phyloP scores from a whole-genome alignment of 2,113 vertebrate species.

The Bambusicola thoracicus region DNA sequence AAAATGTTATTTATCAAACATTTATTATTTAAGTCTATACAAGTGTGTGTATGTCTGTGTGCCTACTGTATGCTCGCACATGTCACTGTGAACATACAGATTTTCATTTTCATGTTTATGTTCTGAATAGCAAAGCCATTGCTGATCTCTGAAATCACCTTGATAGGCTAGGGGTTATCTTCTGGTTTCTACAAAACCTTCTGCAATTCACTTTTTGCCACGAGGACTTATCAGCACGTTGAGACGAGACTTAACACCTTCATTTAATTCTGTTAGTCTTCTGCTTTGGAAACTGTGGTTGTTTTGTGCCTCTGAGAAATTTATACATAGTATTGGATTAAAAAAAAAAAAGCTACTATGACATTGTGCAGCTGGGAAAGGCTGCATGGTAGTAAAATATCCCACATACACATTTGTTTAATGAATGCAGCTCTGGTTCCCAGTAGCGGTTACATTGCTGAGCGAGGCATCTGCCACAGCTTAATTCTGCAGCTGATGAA shows the following conservation, averaged over 20 bases:
- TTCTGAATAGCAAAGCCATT: not conserved
- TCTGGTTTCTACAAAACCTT: not conserved
- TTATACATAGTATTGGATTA: not conserved
- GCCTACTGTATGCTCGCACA: not conserved
- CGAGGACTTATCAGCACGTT: not conserved
- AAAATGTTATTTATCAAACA: too few relatives aligned
- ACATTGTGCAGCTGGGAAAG: not conserved
- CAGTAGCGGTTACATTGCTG: not conserved
- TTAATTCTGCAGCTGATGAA: not conserved
- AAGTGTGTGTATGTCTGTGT: not conserved
- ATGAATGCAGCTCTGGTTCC: not conserved
- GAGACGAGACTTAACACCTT: not conserved
- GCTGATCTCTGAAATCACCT: not conserved
- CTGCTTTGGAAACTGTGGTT: not conserved
- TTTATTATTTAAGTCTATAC: too few relatives aligned
- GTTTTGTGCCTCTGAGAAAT: slow-evolving; percentile 4
- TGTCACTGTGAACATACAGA: not conserved
- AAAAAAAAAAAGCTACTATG: not conserved
- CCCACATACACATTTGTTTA: not conserved
- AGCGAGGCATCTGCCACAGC: not conserved
- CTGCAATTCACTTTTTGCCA: not conserved
- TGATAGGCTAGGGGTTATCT: not conserved
- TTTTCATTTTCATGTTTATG: not conserved
- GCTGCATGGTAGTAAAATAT: not conserved
- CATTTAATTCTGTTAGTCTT: not conserved